Conservation (phyloP, 2,888 invertebrate genomes). For the Eucera pruinosa region DNA sequence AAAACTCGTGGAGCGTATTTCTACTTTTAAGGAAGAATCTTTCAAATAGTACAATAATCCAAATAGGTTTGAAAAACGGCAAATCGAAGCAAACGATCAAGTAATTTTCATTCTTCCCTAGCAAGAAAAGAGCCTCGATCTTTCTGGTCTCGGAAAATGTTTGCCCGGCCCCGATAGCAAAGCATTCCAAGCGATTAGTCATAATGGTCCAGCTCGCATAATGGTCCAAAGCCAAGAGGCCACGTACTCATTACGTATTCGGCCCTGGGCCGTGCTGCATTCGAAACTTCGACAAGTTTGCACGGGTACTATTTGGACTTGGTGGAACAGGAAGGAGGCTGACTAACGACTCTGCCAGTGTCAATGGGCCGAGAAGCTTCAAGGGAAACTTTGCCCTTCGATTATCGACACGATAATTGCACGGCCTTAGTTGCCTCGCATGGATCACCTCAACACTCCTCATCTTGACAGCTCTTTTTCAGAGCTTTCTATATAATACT, state of each 20-base stretch:
- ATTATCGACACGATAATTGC: slow-evolving; percentile 68
- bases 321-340: slow-evolving; percentile 40
- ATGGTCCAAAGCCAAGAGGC: slow-evolving; percentile 60
- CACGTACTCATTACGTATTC: slow-evolving; percentile 73
- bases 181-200: slow-evolving; percentile 68
- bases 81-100: slow-evolving; percentile 36
- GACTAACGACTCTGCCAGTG: slow-evolving; percentile 57
- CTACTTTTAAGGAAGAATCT: not conserved
- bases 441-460: not conserved
- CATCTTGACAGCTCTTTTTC: not conserved
- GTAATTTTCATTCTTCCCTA: slow-evolving; percentile 33
- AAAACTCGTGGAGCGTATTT: not conserved
- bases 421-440: slow-evolving; percentile 25
- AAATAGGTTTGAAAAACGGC: slow-evolving; percentile 5
- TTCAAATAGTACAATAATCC: slow-evolving; percentile 19
- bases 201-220: slow-evolving; percentile 64
- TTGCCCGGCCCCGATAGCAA: slow-evolving; percentile 43
- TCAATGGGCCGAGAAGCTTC: slow-evolving; percentile 61
- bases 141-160: slow-evolving; percentile 27
- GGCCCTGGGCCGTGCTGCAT: slow-evolving; percentile 53
- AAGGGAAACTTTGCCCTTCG: slow-evolving; percentile 63
- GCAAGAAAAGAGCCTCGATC: not conserved
- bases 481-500: not conserved
- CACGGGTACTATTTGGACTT: slow-evolving; percentile 62
- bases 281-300: slow-evolving; percentile 69